Conservation (phyloP, 2,888 invertebrate genomes). For the Synanthedon tipuliformis region DNA sequence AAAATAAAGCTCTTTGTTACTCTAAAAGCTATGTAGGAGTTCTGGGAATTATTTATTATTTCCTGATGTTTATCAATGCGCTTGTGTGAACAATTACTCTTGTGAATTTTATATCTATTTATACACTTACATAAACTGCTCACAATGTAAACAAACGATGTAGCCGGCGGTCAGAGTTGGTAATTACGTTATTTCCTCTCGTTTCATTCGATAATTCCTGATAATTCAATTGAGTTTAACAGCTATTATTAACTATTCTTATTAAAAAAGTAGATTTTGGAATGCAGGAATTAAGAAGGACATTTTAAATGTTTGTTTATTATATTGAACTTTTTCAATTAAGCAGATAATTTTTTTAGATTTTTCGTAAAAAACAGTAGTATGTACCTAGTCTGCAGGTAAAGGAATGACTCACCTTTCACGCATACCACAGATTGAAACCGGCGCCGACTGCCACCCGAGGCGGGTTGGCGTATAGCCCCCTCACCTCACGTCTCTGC, state of each 20-base stretch:
- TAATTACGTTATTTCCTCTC: too few relatives aligned
- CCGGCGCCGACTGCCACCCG: background rate
- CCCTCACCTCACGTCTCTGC: too few relatives aligned
- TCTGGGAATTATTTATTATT: background rate
- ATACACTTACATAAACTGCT: background rate
- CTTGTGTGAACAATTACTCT: background rate
- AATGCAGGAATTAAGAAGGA: too few relatives aligned
- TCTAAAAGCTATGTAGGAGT: background rate
- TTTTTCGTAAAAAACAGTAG: too few relatives aligned
- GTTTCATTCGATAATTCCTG: too few relatives aligned
- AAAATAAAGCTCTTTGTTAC: too few relatives aligned
- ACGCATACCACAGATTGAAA: conserved; percentile 14
- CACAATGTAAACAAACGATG: background rate
- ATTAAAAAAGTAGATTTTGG: too few relatives aligned
- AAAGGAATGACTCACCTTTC: conserved; percentile 1
- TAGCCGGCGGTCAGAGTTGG: background rate
- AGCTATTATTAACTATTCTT: too few relatives aligned
- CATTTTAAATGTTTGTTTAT: too few relatives aligned
- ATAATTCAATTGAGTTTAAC: too few relatives aligned
- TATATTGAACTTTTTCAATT: too few relatives aligned
- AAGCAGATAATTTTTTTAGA: too few relatives aligned
- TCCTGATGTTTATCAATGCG: background rate
- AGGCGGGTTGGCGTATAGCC: background rate
- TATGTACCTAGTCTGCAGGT: background rate
- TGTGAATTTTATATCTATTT: background rate